Conservation (phyloP, 2,797 vertebrate genomes). For the Telmatherina bonti region DNA sequence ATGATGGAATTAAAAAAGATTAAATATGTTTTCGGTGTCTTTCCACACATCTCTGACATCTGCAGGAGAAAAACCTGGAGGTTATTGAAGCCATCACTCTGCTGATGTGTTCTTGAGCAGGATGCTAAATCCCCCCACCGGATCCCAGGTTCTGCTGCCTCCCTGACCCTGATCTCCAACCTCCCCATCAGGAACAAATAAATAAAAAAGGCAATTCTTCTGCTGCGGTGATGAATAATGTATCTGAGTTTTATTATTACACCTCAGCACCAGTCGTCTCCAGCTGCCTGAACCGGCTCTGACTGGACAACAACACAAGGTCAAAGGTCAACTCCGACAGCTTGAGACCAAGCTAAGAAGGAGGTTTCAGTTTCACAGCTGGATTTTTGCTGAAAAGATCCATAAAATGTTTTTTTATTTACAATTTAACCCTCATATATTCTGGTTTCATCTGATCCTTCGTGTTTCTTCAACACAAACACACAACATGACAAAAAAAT, state of each 20-base stretch:
- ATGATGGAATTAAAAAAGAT: too few relatives aligned
- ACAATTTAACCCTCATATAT: too few relatives aligned
- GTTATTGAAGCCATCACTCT: background rate
- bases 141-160: constrained; percentile 24
- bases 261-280: constrained; percentile 17
- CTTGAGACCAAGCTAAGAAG: constrained; percentile 2
- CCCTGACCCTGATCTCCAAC: constrained; percentile 48
- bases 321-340: constrained; percentile 28
- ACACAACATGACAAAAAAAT: too few relatives aligned
- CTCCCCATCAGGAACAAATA: constrained; percentile 16
- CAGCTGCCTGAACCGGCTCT: constrained; percentile 3
- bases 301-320: constrained; percentile 26
- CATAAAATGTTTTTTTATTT: too few relatives aligned
- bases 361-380: background rate
- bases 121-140: constrained; percentile 42
- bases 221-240: constrained; percentile 49
- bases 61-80: background rate
- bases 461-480: too few relatives aligned
- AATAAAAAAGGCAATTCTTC: constrained; percentile 25
- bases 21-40: too few relatives aligned
- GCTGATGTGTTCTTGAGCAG: constrained; percentile 47
- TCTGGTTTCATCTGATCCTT: too few relatives aligned
- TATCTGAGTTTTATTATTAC: constrained; percentile 56
- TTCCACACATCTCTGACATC: too few relatives aligned
- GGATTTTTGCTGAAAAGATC: constrained; percentile 3